Base-by-base conservation (phyloP, 2,797 vertebrate genomes). In the Semotilus atromaculatus region DNA sequence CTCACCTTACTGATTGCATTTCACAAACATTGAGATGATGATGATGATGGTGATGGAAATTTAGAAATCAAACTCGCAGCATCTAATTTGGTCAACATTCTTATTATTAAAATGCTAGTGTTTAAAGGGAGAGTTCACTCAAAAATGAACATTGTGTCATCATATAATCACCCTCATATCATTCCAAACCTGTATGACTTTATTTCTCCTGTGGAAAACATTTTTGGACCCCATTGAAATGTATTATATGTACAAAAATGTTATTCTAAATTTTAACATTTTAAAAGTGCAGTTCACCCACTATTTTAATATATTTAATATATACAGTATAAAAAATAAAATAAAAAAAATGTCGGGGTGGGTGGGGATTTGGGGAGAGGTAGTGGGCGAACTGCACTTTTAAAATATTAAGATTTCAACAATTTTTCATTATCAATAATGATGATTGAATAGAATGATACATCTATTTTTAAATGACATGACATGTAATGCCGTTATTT, bases 1-100 rank as follows among this genome's bases (percentile, higher is more conserved):
- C 72, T 90, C 90, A 92, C 90, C 86, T 93, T 88, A 71, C 86
- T 87, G 83, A 80, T 62, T 91, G 81, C 23, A 84, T 64, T 83
- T 87, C 53, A 4, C 78, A 84, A 64, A 73, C 48, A 64, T 51
- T 62, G 64, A 70, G 71, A 72, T 51, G 77, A 86, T 58, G 58
- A 68, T 26, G 77, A 74, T 40, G 53, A 78, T 80, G 79, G 53
- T 38, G 31, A 82, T 66, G 31, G 4, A 14, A 82, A n/a, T 40
- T 36, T 5, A 71, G 70, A 76, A 71, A 67, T 80, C 21, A 71
- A 58, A 51, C 66, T 31, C 2, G 0, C 10, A 43, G 40, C 85
- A 89, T 80, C 88, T 23, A 43, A 79, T 89, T 85, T 71, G 18
- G 18, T 70, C 34, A 81, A 21, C 38, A 29, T 40, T 80, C 18